A percentile compares a stretch with the other conserved stretches of the same genome.
Conservation (phyloP, 92 coral and sea anemone genomes). For the Paragorgia papillata region DNA sequence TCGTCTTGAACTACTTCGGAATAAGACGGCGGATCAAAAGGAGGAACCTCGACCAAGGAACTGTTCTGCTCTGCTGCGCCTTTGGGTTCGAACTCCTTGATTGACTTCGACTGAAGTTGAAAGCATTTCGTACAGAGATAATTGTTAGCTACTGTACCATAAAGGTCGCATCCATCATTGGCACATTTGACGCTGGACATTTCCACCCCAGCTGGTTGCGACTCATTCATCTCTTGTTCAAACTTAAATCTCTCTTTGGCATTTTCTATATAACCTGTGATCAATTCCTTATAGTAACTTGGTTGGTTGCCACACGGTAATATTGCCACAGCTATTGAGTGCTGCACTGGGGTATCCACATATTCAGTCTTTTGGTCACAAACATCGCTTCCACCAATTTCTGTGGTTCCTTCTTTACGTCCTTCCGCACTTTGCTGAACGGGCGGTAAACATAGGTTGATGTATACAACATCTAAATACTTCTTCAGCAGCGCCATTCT, state of each 20-base stretch:
- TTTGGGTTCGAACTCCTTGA: slow-evolving; percentile 54
- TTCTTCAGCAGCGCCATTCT: slow-evolving; percentile 65
- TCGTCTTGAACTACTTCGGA: slow-evolving; percentile 14
- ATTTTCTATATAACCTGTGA: slow-evolving; percentile 74
- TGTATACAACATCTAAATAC: slow-evolving; percentile 67
- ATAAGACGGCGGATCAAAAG: slow-evolving; percentile 45
- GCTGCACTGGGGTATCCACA: slow-evolving; percentile 60
- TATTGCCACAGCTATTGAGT: slow-evolving; percentile 69
- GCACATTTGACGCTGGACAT: slow-evolving; percentile 66
- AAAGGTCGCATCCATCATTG: slow-evolving; percentile 77
- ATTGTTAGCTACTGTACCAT: slow-evolving; percentile 82
- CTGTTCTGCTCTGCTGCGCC: neutral
- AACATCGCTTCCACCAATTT: slow-evolving; percentile 6
- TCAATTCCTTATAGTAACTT: slow-evolving; percentile 80
- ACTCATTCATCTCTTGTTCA: slow-evolving; percentile 59
- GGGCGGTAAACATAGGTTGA: slow-evolving; percentile 37
- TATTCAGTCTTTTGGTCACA: slow-evolving; percentile 57
- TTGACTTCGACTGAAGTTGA: slow-evolving; percentile 70
- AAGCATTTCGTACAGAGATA: slow-evolving; percentile 88
- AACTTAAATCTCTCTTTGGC: slow-evolving; percentile 84
- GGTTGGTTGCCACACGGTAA: slow-evolving; percentile 84
- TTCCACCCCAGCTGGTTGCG: slow-evolving; percentile 1
- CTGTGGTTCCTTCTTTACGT: slow-evolving; percentile 19
- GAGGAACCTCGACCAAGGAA: slow-evolving; percentile 10
- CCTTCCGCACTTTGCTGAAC: slow-evolving; percentile 36